These are phyloP conservation scores for Tipula helvola DNA, from an alignment of 2,888 invertebrate genomes.

Conservation along the genomic window DNA sequence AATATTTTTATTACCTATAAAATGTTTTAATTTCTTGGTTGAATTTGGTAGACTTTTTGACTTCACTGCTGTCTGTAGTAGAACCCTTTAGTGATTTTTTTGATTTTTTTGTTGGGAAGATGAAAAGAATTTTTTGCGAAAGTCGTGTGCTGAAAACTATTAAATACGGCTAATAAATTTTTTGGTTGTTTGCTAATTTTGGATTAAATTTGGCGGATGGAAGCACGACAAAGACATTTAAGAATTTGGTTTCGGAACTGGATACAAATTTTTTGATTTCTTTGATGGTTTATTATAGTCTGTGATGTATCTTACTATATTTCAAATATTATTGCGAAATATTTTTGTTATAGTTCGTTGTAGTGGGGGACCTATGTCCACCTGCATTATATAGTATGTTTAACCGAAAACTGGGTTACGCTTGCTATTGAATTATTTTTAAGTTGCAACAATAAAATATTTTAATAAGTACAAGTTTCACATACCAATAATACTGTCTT, in stretches of 20 bases:
- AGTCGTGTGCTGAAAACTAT: neutral
- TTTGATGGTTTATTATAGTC: too few species aligned
- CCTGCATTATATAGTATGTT: too few species aligned
- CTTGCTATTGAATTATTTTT: too few species aligned
- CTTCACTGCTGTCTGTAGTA: neutral
- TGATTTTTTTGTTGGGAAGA: neutral
- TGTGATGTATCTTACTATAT: too few species aligned
- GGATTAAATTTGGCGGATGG: neutral
- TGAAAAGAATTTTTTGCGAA: neutral
- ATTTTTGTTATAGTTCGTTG: too few species aligned
- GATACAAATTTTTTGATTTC: too few species aligned
- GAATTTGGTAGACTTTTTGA: neutral
- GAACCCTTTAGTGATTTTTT: neutral
- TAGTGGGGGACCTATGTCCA: too few species aligned
- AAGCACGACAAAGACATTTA: neutral
- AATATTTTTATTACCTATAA: neutral
- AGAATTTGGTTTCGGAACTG: neutral
- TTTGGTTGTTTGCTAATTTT: neutral
- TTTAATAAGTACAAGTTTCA: too few species aligned
- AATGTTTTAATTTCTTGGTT: neutral
- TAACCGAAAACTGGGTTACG: too few species aligned
- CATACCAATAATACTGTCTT: too few species aligned
- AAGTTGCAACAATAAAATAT: too few species aligned
- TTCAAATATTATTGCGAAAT: too few species aligned
- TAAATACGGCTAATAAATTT: neutral